Conservation (phyloP, 1,140 invertebrate species). For the Hypothenemus hampei region DNA sequence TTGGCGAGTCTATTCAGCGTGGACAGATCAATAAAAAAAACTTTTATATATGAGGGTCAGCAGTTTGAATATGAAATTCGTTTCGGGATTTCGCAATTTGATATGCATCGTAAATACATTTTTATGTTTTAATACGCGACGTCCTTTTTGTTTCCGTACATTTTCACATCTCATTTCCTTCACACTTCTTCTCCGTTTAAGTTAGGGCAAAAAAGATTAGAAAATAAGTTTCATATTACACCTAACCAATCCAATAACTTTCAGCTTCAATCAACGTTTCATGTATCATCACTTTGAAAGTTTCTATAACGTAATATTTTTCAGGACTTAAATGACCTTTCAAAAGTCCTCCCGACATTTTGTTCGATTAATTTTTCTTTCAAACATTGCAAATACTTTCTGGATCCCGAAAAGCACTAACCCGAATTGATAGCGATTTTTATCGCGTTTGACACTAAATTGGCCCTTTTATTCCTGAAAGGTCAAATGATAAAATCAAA, state of each 20-base stretch:
- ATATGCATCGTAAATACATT: too few relatives aligned
- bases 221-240: too few relatives aligned
- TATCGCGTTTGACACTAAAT: conserved; percentile 10
- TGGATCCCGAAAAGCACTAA: conserved; percentile 5
- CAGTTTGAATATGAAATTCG: conserved; percentile 2
- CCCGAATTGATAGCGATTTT: conserved; percentile 13
- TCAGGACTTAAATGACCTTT: conserved; percentile 4
- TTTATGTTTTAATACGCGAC: too few relatives aligned
- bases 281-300: too few relatives aligned
- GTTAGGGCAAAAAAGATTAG: too few relatives aligned
- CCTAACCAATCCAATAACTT: too few relatives aligned
- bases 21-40: conserved; percentile 8
- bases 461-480: neutral
- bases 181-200: too few relatives aligned
- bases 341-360: conserved; percentile 1
- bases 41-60: conserved; percentile 14
- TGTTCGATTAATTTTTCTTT: conserved; percentile 9
- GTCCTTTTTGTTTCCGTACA: too few relatives aligned
- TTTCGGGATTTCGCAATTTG: too few relatives aligned
- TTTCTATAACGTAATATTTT: too few relatives aligned
- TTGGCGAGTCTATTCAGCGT: conserved; percentile 4
- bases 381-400: conserved; percentile 6
- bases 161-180: too few relatives aligned
- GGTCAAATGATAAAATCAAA: neutral
- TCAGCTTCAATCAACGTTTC: too few relatives aligned